Base-by-base conservation (phyloP, 2,797 vertebrate species). In the Cephalopachus bancanus region DNA sequence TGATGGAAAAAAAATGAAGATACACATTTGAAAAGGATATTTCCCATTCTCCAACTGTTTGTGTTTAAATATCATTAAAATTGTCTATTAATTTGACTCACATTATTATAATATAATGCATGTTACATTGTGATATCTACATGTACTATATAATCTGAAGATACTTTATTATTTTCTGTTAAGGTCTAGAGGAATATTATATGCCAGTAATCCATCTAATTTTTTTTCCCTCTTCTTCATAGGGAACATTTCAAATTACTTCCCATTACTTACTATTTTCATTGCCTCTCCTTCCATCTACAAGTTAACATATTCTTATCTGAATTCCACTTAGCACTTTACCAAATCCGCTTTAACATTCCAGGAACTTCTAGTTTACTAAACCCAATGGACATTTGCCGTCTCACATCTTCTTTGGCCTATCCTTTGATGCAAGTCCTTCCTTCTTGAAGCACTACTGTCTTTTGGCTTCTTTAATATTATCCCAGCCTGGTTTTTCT, bases 51-150 rank as follows among this genome's bases (percentile, higher is more conserved):
- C 30, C 7, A 91, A 3, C 2, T 51, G 4, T 74, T 87, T 65
- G 75, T 3, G 8, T 88, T 55, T 75, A 37, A 94, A 90, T 84
- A 78, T 72, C 12, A 57, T 89, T 55, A 83, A 94, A 94, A 75
- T 16, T 93, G 9, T 11, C 37, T 64, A 26, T 26, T 78, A 94
- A 67, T 81, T 16, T 94, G 22, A 69, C n/a, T 81, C 6, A 60
- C 24, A 76, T 88, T 44, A 79, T 74, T 92, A 57, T 57, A 83
- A 57, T 1, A 22, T 24, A 37, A 44, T 44, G 26, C n/a, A 78
- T 51, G 5, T 79, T 72, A 91, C 10, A 74, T 60, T 60, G 78
- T 26, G 15, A 64, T 30, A 94, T 22, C 22, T 78, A 14, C 51
- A 69, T 69, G 71, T 1, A 64, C 26, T 94, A 24, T 33, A 33